Percentiles rank a stretch among this genome's conserved stretches.
Evolutionary conservation across 37 sponge, comb jelly and placozoan species (phyloP).

Genomic region (Corticium candelabrum): DNA sequence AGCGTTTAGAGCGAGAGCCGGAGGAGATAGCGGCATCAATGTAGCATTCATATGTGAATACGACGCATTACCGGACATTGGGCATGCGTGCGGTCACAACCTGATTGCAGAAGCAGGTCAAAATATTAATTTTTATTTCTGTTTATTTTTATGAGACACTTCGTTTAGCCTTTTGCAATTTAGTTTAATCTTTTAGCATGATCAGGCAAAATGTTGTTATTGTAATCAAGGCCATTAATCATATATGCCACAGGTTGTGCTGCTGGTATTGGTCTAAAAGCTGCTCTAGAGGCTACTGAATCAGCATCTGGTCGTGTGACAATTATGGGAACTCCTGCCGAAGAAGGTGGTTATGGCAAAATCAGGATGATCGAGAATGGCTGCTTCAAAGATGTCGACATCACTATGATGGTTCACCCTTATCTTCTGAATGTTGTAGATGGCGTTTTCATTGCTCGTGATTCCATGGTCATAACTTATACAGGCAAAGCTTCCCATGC

Average conservation of each 20-base stretch:
- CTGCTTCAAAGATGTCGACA: slow-evolving; percentile 66
- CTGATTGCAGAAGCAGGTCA: slow-evolving; percentile 71
- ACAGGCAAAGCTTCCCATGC: slow-evolving; percentile 33
- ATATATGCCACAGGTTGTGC: slow-evolving; percentile 44
- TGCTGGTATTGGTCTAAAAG: slow-evolving; percentile 79
- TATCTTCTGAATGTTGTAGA: not conserved
- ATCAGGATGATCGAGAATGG: slow-evolving; percentile 51
- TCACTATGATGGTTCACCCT: slow-evolving; percentile 93
- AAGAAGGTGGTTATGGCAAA: slow-evolving; percentile 82
- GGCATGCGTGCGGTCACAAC: slow-evolving; percentile 86
- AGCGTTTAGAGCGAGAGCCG: not conserved
- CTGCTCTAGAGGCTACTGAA: slow-evolving; percentile 34
- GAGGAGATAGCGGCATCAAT: slow-evolving; percentile 18
- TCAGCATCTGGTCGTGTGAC: slow-evolving; percentile 42
- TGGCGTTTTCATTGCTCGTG: slow-evolving; percentile 25
- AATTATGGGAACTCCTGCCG: slow-evolving; percentile 87
- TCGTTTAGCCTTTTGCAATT: not conserved
- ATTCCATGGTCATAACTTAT: slow-evolving; percentile 18
- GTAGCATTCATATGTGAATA: slow-evolving; percentile 73
- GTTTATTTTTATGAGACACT: not conserved
- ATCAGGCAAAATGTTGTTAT: too few relatives aligned
- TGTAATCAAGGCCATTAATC: not conserved
- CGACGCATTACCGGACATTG: slow-evolving; percentile 81
- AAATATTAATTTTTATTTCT: not conserved
- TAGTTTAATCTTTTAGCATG: not conserved